Base-by-base conservation (phyloP, 2,888 invertebrate genomes). In the Panzeria rudis region DNA sequence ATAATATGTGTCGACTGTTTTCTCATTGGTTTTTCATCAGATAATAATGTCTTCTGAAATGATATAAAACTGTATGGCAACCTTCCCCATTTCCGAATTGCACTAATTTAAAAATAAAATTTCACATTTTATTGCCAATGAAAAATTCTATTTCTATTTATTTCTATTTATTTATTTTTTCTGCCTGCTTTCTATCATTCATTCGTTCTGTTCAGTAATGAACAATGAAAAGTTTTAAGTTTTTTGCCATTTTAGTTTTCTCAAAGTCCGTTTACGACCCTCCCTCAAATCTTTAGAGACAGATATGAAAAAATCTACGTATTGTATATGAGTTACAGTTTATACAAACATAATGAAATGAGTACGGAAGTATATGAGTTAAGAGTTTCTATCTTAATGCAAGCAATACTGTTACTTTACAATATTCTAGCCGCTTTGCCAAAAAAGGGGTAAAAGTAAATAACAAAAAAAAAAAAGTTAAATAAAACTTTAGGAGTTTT, bases 171-270 rank as follows among this genome's bases (percentile, higher is more conserved):
- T 23, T 52, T 59, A 5, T 29, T 38, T 68, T 50, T 59, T 52
- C 2, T n/a, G n/a, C n/a, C n/a, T n/a, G 13, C 62, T 62, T 61
- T 66, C 59, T 64, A 25, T 32, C 47, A 73, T 72, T 52, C 59
- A 23, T 72, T 41, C 64, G 9, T 71, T 29, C 17, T 6, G 3
- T 66, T 47, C 41, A 64, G 29, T 79, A 79, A 79, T 76, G 79
- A 76, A 79, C 71, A 64, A 59, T 44, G 35, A 9, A 11, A 83
- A 72, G 32, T 61, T 77, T 50, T 41, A 25, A 8, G 3, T 20
- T 20, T 80, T 32, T n/a, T n/a, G 11, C 11, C 29, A 9, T 35
- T 59, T 54, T 23, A 11, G n/a, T 73, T 61, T 77, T 25, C 17
- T 59, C 1, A n/a, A 11, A 61, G 47, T 29, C 13, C 44, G 6